Base-by-base conservation (phyloP, 1,140 invertebrate genomes). In the Cephus cinctus region DNA sequence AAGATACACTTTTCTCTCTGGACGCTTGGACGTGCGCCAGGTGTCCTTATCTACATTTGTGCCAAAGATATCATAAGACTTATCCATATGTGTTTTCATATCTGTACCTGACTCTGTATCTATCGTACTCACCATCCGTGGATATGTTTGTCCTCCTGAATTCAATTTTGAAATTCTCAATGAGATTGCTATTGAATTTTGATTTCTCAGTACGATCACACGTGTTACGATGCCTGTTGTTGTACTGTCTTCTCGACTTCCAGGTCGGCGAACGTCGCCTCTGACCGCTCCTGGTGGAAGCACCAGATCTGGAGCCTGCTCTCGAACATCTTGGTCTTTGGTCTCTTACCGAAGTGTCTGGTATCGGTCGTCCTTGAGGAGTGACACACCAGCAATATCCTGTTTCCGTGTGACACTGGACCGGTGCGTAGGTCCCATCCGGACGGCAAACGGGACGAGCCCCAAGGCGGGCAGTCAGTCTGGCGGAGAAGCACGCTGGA, bases 341-440 rank as follows among this genome's bases (percentile, higher is more conserved):
- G 50, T 84, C 79, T 44, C 81, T 80, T 1, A 86, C 82, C 4
- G 88, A 83, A 3, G 89, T 90, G 50, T 89, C 85, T 15, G 84
- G 81, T 14, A 95, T 75, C 1, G 88, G 89, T 54, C 84, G 83
- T 9, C 92, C 92, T 52, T 86, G 81, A 1, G 85, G 80, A 3
- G 87, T 89, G 18, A 92, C 90, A 71, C 93, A 96, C 88, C 87
- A 90, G 64, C 88, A 90, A 63, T 83, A 87, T 40, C 87, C 88
- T 1, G 86, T 86, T 36, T 82, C 82, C 5, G 76, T 71, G 55
- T 92, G 85, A 67, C 93, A 96, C 75, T 96, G 93, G 27, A 92
- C 82, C 4, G 89, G 81, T 1, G 87, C 83, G 69, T 88, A 96
- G 2, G 82, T 86, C 5, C 92, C 92, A 61, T 95, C 91, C 4